Percentiles rank a stretch among this genome's conserved stretches.
These are phyloP conservation scores for Vannuccia rotundouncinata DNA, from an alignment of 2,888 invertebrate species.

Conservation along the genomic window DNA sequence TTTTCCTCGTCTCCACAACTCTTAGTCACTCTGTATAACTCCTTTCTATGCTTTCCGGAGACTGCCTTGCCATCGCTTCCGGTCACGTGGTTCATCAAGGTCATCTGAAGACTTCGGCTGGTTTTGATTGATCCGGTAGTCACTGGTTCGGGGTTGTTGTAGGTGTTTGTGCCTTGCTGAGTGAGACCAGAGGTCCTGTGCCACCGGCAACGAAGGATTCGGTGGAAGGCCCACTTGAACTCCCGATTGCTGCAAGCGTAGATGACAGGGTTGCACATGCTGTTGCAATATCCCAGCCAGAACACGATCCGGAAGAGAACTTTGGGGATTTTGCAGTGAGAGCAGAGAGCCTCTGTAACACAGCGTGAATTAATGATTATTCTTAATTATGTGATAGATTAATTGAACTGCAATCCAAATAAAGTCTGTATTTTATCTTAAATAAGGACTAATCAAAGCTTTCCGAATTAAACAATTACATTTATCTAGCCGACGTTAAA, in stretches of 20 bases:
- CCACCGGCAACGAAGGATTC: conserved; percentile 54
- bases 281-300: conserved; percentile 68
- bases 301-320: conserved; percentile 63
- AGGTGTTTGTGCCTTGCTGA: background rate
- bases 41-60: background rate
- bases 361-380: background rate
- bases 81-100: background rate
- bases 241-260: conserved; percentile 62
- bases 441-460: no score
- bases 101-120: background rate
- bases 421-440: no score
- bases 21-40: no score
- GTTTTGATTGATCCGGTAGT: background rate
- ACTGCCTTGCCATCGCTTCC: background rate
- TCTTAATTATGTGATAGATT: background rate
- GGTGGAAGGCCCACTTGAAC: conserved; percentile 59
- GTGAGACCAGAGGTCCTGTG: background rate
- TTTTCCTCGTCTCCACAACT: background rate
- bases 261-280: conserved; percentile 65
- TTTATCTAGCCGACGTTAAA: background rate
- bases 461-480: background rate
- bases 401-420: no score
- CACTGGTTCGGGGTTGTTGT: background rate
- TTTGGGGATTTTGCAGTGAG: conserved; percentile 59
- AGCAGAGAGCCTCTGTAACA: conserved; percentile 58